Conservation (phyloP, 2,797 vertebrate species). For the Rhinella marina region DNA sequence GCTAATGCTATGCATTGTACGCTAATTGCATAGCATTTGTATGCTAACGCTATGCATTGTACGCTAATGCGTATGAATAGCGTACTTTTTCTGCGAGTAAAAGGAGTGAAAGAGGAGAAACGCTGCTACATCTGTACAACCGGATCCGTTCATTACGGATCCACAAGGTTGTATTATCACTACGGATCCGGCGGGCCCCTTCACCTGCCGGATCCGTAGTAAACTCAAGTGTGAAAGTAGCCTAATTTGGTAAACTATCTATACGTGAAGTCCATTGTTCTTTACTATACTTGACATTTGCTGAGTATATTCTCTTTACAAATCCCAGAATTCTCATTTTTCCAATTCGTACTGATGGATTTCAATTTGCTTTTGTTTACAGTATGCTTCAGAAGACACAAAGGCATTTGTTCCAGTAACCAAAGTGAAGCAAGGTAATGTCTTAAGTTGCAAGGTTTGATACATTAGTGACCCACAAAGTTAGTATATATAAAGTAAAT, state of each 20-base stretch:
- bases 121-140: no score
- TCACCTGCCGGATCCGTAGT: no score
- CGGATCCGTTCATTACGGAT: no score
- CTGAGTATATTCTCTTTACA: not conserved
- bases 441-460: not conserved
- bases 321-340: not conserved
- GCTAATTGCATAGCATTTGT: no score
- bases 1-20: no score
- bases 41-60: no score
- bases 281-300: not conserved
- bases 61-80: no score
- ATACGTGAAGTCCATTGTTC: not conserved
- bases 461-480: no score
- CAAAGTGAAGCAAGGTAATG: constrained; percentile 80
- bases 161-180: no score
- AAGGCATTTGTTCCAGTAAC: constrained; percentile 75
- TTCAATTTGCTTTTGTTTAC: constrained; percentile 1
- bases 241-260: not conserved
- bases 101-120: no score
- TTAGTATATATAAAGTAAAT: not conserved
- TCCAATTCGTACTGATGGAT: not conserved
- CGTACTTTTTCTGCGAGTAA: no score
- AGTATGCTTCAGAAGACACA: constrained; percentile 67
- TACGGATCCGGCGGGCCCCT: no score
- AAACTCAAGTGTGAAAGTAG: not conserved